These are phyloP conservation scores for Chloroceryle amazona DNA, from an alignment of 2,797 vertebrate genomes.

Conservation along the genomic window DNA sequence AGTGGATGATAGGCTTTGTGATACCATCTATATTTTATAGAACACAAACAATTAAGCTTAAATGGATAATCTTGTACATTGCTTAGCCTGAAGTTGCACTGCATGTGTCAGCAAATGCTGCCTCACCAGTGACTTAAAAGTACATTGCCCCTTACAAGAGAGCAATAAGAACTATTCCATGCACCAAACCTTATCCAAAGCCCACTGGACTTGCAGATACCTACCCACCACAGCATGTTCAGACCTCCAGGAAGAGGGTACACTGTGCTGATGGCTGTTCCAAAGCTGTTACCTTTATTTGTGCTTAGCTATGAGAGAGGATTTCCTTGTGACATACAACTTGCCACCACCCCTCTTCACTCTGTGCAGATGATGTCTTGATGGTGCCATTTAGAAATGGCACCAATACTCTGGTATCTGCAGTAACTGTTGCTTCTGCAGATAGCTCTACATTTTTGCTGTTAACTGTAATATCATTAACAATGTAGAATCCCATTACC, in stretches of 20 bases:
- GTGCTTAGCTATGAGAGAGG: background rate
- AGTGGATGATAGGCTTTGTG: background rate
- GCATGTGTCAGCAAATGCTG: slow-evolving; percentile 48
- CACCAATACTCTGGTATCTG: background rate
- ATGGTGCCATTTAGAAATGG: background rate
- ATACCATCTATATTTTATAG: slow-evolving; percentile 46
- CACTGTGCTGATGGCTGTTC: background rate
- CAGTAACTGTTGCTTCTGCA: slow-evolving; percentile 12
- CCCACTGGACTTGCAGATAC: background rate
- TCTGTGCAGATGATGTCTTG: background rate
- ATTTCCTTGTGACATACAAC: background rate
- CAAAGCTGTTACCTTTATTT: background rate
- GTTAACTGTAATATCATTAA: background rate
- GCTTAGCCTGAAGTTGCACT: slow-evolving; percentile 41
- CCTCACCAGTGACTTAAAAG: background rate
- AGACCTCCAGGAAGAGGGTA: background rate
- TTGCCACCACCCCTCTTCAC: background rate
- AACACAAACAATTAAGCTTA: slow-evolving; percentile 61
- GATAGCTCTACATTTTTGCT: background rate
- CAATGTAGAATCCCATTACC: background rate
- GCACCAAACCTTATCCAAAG: background rate
- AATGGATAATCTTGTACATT: slow-evolving; percentile 49
- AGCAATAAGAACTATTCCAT: background rate
- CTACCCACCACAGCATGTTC: background rate
- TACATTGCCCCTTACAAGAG: background rate